Evolutionary conservation across 2,113 vertebrate species (phyloP).

Genomic region (Tympanuchus pallidicinctus): DNA sequence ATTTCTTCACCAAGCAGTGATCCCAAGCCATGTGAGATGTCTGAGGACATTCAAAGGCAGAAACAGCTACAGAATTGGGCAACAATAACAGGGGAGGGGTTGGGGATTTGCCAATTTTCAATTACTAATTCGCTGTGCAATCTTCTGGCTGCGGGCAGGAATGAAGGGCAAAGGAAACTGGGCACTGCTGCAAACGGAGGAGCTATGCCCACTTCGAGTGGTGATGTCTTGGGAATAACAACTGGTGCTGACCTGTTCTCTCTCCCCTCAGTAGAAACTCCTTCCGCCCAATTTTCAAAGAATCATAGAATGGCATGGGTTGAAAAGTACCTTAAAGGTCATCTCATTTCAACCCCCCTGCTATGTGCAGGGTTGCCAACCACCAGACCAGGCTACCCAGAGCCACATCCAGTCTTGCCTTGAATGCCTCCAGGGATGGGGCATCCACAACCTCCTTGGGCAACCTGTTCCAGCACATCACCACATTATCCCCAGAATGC

Average conservation of each 20-base stretch:
- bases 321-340: no score
- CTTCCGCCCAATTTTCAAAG: not conserved
- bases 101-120: not conserved
- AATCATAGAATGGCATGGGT: no score
- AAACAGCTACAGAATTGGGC: not conserved
- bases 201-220: rapidly evolving
- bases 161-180: not conserved
- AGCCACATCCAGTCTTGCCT: no score
- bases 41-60: not conserved
- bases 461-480: not conserved
- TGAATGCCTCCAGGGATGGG: no score
- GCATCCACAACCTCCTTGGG: no score
- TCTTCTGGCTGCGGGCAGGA: not conserved
- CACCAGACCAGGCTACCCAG: no score
- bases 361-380: no score
- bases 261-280: not conserved
- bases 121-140: not conserved
- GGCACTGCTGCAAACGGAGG: rapidly evolving
- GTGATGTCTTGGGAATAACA: not conserved
- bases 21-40: not conserved
- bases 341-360: no score
- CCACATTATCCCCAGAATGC: not conserved
- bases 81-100: not conserved
- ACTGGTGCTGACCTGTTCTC: not conserved
- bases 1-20: not conserved